These are phyloP conservation scores for Kryptolebias marmoratus DNA, from an alignment of 2,113 vertebrate species.

Conservation along the genomic window DNA sequence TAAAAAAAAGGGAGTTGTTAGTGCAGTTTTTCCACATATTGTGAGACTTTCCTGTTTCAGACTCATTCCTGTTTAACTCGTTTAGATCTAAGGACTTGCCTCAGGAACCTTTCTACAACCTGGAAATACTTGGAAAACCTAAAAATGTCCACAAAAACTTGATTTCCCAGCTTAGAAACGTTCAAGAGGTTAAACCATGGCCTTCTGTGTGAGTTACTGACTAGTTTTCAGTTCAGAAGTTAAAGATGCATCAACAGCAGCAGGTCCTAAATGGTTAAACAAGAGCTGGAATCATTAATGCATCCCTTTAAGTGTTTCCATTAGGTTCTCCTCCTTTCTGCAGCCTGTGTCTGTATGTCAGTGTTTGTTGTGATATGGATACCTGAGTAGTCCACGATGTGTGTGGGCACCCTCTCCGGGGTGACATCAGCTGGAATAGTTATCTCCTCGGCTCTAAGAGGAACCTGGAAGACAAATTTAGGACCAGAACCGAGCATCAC, in stretches of 20 bases:
- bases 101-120: neutral
- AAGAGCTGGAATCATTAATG: no score
- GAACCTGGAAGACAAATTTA: slow-evolving; percentile 84
- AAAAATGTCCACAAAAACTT: neutral
- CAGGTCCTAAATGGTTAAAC: no score
- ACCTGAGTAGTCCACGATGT: slow-evolving; percentile 99
- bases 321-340: no score
- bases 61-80: no score
- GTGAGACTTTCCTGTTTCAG: neutral
- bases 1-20: slow-evolving; percentile 32
- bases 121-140: neutral
- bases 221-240: no score
- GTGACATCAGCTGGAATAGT: slow-evolving; percentile 98
- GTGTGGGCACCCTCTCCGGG: slow-evolving; percentile 96
- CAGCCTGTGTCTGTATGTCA: neutral
- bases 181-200: no score
- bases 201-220: no score
- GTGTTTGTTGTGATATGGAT: neutral
- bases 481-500: neutral
- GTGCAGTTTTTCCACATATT: neutral
- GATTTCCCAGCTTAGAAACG: no score
- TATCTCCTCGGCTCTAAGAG: slow-evolving; percentile 95
- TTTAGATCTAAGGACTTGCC: neutral
- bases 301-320: no score
- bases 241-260: no score